Conservation (phyloP, 92 coral and sea anemone species). For the Zoanthus sociatus region DNA sequence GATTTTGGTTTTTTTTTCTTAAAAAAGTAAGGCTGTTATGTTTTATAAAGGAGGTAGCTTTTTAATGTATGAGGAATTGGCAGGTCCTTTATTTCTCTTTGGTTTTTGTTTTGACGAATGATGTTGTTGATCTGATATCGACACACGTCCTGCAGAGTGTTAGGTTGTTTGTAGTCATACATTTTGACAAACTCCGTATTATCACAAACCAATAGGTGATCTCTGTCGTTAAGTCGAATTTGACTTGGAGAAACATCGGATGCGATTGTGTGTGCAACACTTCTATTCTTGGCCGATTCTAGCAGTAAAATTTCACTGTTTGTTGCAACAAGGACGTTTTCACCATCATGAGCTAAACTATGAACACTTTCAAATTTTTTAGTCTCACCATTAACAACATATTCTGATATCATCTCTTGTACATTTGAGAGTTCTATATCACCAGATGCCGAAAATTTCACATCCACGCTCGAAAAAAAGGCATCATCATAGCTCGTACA, state of each 20-base stretch:
- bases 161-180: conserved; percentile 12
- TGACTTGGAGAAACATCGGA: conserved; percentile 45
- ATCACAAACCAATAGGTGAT: conserved; percentile 61
- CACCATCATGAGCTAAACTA: conserved; percentile 62
- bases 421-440: conserved; percentile 38
- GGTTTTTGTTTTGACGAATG: background rate
- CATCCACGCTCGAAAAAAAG: conserved; percentile 15
- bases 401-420: conserved; percentile 46
- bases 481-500: background rate
- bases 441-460: conserved; percentile 14
- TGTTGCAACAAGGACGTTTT: conserved; percentile 56
- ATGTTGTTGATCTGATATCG: conserved; percentile 38
- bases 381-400: conserved; percentile 46
- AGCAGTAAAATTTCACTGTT: conserved; percentile 43
- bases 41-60: conserved; percentile 35
- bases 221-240: conserved; percentile 43
- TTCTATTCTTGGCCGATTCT: conserved; percentile 53
- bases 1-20: no score
- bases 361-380: background rate
- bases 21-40: background rate
- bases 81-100: background rate
- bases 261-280: conserved; percentile 55
- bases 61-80: conserved; percentile 30
- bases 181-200: conserved; percentile 21
- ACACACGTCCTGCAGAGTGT: conserved; percentile 31